These are phyloP conservation scores for Apoda limacodes DNA, from an alignment of 2,888 invertebrate genomes.

Conservation along the genomic window DNA sequence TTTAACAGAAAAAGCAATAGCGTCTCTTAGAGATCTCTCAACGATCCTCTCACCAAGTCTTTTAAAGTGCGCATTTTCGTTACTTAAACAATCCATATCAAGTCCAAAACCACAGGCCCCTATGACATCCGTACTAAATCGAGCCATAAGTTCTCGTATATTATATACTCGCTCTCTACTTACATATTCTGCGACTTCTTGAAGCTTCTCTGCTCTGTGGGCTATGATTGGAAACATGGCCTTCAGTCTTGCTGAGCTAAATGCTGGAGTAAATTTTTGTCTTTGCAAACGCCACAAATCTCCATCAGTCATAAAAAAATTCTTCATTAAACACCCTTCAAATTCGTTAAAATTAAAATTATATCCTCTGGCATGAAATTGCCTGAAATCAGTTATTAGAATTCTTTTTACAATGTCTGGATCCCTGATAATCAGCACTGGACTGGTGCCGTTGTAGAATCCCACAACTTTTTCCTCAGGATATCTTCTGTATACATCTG, in stretches of 20 bases:
- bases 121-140: constrained; percentile 56
- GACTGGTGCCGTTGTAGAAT: no score
- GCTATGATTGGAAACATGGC: constrained; percentile 56
- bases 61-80: constrained; percentile 49
- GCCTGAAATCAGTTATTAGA: constrained; percentile 42
- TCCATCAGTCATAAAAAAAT: constrained; percentile 52
- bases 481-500: constrained; percentile 40
- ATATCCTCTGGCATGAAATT: constrained; percentile 44
- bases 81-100: constrained; percentile 42
- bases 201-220: constrained; percentile 44
- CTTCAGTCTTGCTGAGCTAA: constrained; percentile 50
- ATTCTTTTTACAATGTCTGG: constrained; percentile 47
- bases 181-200: constrained; percentile 37
- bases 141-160: constrained; percentile 50
- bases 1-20: constrained; percentile 33
- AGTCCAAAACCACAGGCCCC: constrained; percentile 56
- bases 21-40: constrained; percentile 36
- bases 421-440: constrained; percentile 49
- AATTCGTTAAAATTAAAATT: constrained; percentile 39
- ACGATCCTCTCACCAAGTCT: constrained; percentile 50
- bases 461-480: constrained; percentile 51
- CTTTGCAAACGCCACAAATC: constrained; percentile 50
- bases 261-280: constrained; percentile 49
- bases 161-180: constrained; percentile 36
- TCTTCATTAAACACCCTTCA: constrained; percentile 47